Base-by-base conservation (phyloP, 2,113 vertebrate genomes). In the Myrmecobius fasciatus region DNA sequence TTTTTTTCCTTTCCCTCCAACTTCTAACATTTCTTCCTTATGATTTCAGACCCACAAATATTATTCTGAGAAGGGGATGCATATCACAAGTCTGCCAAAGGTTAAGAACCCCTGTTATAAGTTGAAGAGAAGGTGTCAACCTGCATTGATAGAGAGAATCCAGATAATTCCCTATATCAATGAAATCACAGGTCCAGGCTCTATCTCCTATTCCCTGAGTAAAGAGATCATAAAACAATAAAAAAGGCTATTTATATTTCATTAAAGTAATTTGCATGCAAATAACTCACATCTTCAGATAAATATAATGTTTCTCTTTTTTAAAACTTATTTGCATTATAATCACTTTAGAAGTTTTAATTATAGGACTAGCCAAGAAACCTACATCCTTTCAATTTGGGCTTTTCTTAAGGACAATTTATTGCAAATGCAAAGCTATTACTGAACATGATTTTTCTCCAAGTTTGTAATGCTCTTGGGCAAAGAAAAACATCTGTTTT, bases 361-460 rank as follows among this genome's bases (percentile, higher is more conserved):
- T 97, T 95, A 56, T 67, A 88, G 47, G 8, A n/a, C 47, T 92
- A 96, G 89, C 25, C 67, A 89, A 22, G 43, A 95, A 94, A 67
- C 28, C 56, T 95, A 43, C 36, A 95, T 88, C n/a, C 43, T 96
- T 36, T 90, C 95, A 94, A 25, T 91, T 95, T 89, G 48, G 28
- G 31, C 46, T 53, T 51, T 91, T 96, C 51, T 36, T 95, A 92
- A 91, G 96, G 92, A 56, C 90, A 95, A 92, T 46, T 92, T 97
- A 92, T 94, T 97, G 91, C 49, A 96, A 94, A 97, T 93, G 56
- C 89, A 94, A 96, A 93, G n/a, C 94, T 93, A 96, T 96, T 96
- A 43, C 94, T 96, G 96, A 96, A 91, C 43, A 83, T 96, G 22
- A 0, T 14, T 49, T 95, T 96, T 97, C 89, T 92, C 89, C 91